Evolutionary conservation across 1,140 invertebrate genomes (phyloP), one percentile per base, ranked within the genome.

Genomic region (Cyclina sinensis): DNA sequence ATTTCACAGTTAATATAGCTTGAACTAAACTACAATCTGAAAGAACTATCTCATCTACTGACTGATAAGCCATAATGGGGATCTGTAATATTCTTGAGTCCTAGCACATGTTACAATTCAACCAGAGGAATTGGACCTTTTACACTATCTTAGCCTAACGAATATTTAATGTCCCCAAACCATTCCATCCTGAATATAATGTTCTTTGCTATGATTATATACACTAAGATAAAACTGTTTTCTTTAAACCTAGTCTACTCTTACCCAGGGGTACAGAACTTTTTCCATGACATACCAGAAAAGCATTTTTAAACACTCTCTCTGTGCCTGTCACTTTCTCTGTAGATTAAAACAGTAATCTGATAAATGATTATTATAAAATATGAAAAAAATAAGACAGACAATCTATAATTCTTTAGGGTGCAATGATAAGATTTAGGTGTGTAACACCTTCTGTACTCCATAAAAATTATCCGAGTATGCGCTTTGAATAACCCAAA

Each of bases 241-340:
- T 12, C 11, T 65, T 30, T 65, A 11, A 4, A 14, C 27, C 32
- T 70, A 70, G 16, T 37, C 62, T 35, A 54, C 39, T 51, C 62
- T 70, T 70, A 70, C 62, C 62, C 18, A 21, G 27, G 14, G 62
- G 68, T 16, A 37, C 48, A 14, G 82, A 68, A 43, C 82, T 51
- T 73, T 84, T 84, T 24, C 80, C 76, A 18, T 86, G 83, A 81
- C 78, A 86, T 9, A 86, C 82, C 73, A 86, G 84, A 48, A 80
- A 86, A 48, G 76, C 83, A 68, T 79, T 65, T 39, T 62, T 79
- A 27, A 80, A 54, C n/a, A 79, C 82, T 46, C 46, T 86, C 35
- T 86, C 82, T 59, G 83, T 32, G 12, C 48, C 43, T 12, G 27
- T 39, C n/a, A 59, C 48, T 76, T 80, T 86, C 43, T 86, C 81